A percentile compares a stretch with the other conserved stretches of the same genome.
phyloP scores from a whole-genome alignment of 2,888 invertebrate species.

The Seladonia tumulorum region DNA sequence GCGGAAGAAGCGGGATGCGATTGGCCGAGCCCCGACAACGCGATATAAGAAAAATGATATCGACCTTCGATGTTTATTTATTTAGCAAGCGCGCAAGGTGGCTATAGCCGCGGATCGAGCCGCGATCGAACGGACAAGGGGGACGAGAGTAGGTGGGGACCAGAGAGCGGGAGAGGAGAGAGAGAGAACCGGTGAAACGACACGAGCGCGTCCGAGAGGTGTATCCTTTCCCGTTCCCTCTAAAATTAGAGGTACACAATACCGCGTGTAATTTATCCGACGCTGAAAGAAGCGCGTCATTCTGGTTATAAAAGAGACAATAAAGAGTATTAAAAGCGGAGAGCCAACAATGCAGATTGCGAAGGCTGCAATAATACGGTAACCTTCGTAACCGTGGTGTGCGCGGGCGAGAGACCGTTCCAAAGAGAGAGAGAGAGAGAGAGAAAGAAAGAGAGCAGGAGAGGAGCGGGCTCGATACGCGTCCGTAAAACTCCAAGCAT shows the following conservation, averaged over 20 bases:
- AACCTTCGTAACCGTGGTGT: slow-evolving; percentile 70
- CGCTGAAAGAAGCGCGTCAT: slow-evolving; percentile 76
- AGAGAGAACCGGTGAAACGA: slow-evolving; percentile 42
- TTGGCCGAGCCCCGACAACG: slow-evolving; percentile 10
- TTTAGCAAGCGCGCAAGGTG: slow-evolving; percentile 31
- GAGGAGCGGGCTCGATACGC: slow-evolving; percentile 21
- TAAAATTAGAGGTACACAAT: slow-evolving; percentile 74
- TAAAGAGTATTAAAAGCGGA: slow-evolving; percentile 76
- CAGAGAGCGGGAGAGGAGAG: slow-evolving; percentile 3
- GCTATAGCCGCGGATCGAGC: slow-evolving; percentile 37
- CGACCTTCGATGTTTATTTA: slow-evolving; percentile 59
- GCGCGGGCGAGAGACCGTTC: slow-evolving; percentile 19
- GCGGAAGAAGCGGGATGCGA: not conserved
- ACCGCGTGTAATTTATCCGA: slow-evolving; percentile 74
- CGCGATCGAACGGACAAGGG: slow-evolving; percentile 39
- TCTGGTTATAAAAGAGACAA: slow-evolving; percentile 75
- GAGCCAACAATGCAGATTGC: slow-evolving; percentile 75
- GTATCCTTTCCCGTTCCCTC: slow-evolving; percentile 52
- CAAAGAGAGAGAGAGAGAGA: not conserved
- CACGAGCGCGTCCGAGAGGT: slow-evolving; percentile 43
- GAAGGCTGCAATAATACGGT: slow-evolving; percentile 76
- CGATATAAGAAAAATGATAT: slow-evolving; percentile 56
- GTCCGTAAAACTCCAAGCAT: slow-evolving; percentile 68
- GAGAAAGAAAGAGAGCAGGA: not conserved
- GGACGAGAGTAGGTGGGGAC: not conserved